Conservation (phyloP, 1,140 invertebrate species). For the Ceratoteleas bidentatus region DNA sequence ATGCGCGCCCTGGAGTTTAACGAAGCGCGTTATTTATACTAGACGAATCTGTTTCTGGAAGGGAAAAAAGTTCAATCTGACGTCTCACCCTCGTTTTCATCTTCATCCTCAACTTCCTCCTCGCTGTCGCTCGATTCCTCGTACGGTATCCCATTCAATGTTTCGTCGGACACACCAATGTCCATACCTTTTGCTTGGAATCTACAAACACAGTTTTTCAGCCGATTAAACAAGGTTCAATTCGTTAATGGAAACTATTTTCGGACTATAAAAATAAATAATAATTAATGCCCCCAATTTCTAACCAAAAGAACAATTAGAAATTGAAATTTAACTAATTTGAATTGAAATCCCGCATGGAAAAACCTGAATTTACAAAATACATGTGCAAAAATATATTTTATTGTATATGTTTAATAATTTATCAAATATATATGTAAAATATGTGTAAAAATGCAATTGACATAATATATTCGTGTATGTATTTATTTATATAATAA, state of each 20-base stretch:
- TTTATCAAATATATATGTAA: too few species aligned
- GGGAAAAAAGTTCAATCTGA: neutral
- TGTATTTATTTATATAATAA: too few species aligned
- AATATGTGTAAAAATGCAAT: too few species aligned
- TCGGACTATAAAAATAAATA: neutral
- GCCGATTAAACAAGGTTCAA: neutral
- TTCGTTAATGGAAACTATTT: neutral
- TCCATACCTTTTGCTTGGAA: constrained; percentile 92
- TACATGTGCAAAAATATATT: too few species aligned
- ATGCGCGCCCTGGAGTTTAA: neutral
- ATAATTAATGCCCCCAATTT: too few species aligned
- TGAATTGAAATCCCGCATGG: too few species aligned
- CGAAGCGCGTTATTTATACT: neutral
- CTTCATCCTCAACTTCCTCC: constrained; percentile 82
- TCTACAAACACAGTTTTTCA: constrained; percentile 75
- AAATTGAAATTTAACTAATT: too few species aligned
- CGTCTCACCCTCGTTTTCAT: constrained; percentile 78
- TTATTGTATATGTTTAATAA: too few species aligned
- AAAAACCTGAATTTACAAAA: too few species aligned
- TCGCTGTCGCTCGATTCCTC: constrained; percentile 85
- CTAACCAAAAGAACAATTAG: too few species aligned
- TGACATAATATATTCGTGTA: too few species aligned
- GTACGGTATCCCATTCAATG: constrained; percentile 86
- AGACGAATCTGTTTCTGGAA: neutral
- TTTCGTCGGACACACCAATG: constrained; percentile 88